These are phyloP conservation scores for Discoglossus pictus DNA, from an alignment of 2,797 vertebrate genomes.

Conservation along the genomic window DNA sequence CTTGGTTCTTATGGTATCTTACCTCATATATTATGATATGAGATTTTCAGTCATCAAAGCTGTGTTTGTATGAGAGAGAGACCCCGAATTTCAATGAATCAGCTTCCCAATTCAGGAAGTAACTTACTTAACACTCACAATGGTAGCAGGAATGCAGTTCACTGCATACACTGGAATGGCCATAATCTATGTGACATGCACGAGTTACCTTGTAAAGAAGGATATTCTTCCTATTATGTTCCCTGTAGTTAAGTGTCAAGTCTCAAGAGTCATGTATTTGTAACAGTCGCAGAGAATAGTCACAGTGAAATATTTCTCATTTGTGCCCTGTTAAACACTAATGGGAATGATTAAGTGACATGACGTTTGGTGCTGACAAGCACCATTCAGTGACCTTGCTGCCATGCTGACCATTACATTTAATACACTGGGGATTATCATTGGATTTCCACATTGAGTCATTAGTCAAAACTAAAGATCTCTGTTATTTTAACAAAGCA, in stretches of 20 bases:
- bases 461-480: slow-evolving; percentile 43
- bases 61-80: too few species aligned
- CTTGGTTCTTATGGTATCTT: too few species aligned
- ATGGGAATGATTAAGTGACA: slow-evolving; percentile 19
- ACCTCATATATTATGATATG: too few species aligned
- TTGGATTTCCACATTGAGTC: slow-evolving; percentile 44
- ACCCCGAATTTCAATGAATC: too few species aligned
- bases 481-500: slow-evolving; percentile 46
- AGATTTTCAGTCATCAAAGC: too few species aligned
- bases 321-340: slow-evolving; percentile 14
- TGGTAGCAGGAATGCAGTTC: too few species aligned
- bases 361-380: background rate
- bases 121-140: too few species aligned
- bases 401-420: slow-evolving; percentile 22
- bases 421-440: slow-evolving; percentile 14
- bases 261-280: background rate
- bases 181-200: background rate
- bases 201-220: background rate
- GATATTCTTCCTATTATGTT: slow-evolving; percentile 4
- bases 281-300: slow-evolving; percentile 1
- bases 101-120: background rate
- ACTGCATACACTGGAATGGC: too few species aligned
- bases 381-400: slow-evolving; percentile 5
- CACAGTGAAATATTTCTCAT: slow-evolving; percentile 10
- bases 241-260: background rate